Evolutionary conservation across 2,113 vertebrate species (phyloP).

Genomic region (Trochalopteron elliotii): DNA sequence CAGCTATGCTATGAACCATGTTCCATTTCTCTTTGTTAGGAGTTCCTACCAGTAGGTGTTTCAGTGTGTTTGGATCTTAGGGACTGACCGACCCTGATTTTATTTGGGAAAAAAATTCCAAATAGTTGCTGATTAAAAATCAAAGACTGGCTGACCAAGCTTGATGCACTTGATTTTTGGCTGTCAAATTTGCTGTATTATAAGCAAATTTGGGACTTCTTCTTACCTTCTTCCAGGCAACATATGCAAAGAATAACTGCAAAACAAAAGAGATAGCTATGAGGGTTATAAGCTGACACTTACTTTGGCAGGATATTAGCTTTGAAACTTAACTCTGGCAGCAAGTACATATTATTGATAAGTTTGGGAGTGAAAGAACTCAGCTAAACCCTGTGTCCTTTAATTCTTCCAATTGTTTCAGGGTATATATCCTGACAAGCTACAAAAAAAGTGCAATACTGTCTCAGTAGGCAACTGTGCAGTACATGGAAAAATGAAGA

Average conservation of each 20-base stretch:
- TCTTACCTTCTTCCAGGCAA: background rate
- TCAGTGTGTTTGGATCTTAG: background rate
- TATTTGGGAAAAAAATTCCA: background rate
- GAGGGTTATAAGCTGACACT: background rate
- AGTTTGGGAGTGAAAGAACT: background rate
- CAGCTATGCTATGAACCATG: background rate
- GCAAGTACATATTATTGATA: background rate
- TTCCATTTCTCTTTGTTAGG: rapidly evolving
- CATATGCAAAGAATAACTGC: background rate
- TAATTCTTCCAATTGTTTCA: background rate
- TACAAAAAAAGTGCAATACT: background rate
- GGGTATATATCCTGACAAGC: background rate
- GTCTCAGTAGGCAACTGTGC: background rate
- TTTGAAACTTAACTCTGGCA: background rate
- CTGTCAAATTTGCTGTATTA: background rate
- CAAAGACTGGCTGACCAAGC: background rate
- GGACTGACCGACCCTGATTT: background rate
- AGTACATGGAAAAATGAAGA: background rate
- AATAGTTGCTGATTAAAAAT: background rate
- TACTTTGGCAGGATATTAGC: background rate
- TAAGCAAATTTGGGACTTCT: background rate
- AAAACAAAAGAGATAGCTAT: background rate
- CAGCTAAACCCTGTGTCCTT: background rate
- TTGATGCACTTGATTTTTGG: background rate
- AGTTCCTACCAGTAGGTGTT: background rate